A percentile compares a stretch with the other conserved stretches of the same genome.
phyloP scores from a whole-genome alignment of 2,113 vertebrate genomes.

The Plecturocebus donacophilus region DNA sequence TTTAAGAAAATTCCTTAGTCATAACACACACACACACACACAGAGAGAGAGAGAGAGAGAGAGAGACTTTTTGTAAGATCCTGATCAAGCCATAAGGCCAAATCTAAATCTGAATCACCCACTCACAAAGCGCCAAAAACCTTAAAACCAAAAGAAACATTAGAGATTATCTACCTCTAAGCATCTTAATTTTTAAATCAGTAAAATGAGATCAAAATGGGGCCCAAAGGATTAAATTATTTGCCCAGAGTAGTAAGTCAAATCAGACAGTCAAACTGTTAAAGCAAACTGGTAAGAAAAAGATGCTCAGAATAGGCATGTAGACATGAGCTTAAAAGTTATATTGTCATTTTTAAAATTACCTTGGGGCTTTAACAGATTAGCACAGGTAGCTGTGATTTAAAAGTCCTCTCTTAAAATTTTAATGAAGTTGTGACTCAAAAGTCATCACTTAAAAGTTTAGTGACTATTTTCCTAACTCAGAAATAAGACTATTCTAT shows the following conservation, averaged over 20 bases:
- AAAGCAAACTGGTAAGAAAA: not conserved
- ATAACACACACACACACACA: not conserved
- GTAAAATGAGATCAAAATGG: not conserved
- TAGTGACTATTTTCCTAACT: not conserved
- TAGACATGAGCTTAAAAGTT: not conserved
- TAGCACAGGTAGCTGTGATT: not conserved
- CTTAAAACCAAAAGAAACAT: not conserved
- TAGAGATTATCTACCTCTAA: not conserved
- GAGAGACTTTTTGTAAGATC: not conserved
- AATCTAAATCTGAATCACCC: not conserved
- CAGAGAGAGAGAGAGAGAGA: too few species aligned
- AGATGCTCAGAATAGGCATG: not conserved
- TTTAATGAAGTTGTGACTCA: not conserved
- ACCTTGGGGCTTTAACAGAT: not conserved
- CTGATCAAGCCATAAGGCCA: not conserved
- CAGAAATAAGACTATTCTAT: not conserved
- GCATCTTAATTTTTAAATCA: not conserved
- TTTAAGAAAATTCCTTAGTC: conserved; percentile 28
- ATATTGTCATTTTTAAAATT: not conserved
- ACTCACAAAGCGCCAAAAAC: not conserved
- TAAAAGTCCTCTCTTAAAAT: not conserved
- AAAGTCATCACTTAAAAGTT: not conserved
- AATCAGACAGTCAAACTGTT: not conserved
- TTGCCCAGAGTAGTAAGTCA: not conserved
- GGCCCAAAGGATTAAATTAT: not conserved